Evolutionary conservation across 2,888 invertebrate species (phyloP).

Genomic region (Taphrorychus bicolor): DNA sequence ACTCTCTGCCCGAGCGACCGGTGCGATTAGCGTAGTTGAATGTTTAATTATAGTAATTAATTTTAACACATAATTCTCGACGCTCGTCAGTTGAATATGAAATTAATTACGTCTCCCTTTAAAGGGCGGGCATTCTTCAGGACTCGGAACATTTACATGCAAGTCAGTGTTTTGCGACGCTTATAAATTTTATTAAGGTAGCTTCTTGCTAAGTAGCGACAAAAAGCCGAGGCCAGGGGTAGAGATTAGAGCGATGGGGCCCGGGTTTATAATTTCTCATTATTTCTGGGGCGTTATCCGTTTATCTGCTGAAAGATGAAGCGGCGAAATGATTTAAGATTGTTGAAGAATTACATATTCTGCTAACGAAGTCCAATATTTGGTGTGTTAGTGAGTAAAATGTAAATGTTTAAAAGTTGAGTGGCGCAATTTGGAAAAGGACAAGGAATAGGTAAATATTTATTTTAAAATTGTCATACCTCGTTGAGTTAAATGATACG

Average conservation of each 20-base stretch:
- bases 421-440: too few relatives aligned
- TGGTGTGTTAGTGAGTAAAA: too few relatives aligned
- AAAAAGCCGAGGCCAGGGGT: constrained; percentile 18
- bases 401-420: too few relatives aligned
- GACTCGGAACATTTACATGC: constrained; percentile 52
- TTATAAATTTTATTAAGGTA: constrained; percentile 53
- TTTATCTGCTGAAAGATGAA: background rate
- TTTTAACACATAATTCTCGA: constrained; percentile 50
- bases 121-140: constrained; percentile 45
- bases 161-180: constrained; percentile 49
- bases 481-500: too few relatives aligned
- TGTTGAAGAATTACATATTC: too few relatives aligned
- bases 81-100: constrained; percentile 51
- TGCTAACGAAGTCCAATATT: too few relatives aligned
- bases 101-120: constrained; percentile 46
- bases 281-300: too few relatives aligned
- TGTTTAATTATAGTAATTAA: constrained; percentile 50
- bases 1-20: too few relatives aligned
- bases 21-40: too few relatives aligned
- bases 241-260: constrained; percentile 12
- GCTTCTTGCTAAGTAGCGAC: constrained; percentile 44
- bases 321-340: too few relatives aligned
- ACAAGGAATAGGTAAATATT: too few relatives aligned
- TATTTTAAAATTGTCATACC: too few relatives aligned
- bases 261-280: background rate